These are phyloP conservation scores for Tetrao urogallus DNA, from an alignment of 2,113 vertebrate species.

Conservation along the genomic window DNA sequence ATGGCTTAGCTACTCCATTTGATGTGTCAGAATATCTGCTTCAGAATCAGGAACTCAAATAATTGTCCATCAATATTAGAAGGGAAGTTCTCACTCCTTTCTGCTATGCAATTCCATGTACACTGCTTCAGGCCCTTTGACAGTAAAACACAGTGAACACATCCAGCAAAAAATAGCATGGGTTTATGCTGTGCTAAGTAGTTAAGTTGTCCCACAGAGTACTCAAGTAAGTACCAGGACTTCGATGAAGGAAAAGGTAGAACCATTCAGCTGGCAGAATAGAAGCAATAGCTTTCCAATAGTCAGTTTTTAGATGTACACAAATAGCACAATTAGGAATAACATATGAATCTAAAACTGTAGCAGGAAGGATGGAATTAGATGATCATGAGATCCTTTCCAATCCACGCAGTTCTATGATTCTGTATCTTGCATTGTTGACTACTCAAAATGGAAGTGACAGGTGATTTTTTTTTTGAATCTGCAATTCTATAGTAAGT, in stretches of 20 bases:
- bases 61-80: not conserved
- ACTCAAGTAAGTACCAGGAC: not conserved
- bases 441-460: not conserved
- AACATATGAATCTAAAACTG: not conserved
- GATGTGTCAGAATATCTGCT: not conserved
- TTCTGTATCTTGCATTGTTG: not conserved
- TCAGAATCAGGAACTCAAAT: not conserved
- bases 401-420: not conserved
- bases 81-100: not conserved
- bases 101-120: not conserved
- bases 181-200: not conserved
- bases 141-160: not conserved
- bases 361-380: not conserved
- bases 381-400: not conserved
- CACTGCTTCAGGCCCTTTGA: not conserved
- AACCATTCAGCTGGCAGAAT: not conserved
- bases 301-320: not conserved
- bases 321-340: not conserved
- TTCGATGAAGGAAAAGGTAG: accelerated
- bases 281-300: not conserved
- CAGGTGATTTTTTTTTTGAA: not conserved
- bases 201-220: not conserved
- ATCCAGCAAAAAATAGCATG: accelerated
- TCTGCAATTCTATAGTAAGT: not conserved
- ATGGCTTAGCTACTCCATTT: not conserved